These are phyloP conservation scores for Monodelphis domestica DNA, from an alignment of 2,797 vertebrate species.

Conservation along the genomic window DNA sequence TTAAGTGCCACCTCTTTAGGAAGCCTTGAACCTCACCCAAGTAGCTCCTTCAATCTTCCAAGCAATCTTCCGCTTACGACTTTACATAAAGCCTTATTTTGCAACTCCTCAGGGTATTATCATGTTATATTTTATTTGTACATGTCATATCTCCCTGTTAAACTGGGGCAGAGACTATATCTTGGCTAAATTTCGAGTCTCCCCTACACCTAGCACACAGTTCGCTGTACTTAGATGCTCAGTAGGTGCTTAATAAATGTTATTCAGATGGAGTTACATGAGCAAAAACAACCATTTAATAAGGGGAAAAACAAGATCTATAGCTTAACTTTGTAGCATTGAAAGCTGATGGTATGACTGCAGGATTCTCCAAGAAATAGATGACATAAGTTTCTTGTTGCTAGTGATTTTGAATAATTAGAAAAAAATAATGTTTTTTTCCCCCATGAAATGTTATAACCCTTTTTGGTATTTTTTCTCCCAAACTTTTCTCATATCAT, in stretches of 20 bases:
- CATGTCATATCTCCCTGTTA: neutral
- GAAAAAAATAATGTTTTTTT: conserved; percentile 11
- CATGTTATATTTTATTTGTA: neutral
- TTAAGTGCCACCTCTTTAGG: neutral
- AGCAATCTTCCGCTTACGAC: neutral
- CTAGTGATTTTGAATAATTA: conserved; percentile 35
- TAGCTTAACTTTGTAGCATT: neutral
- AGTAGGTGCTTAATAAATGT: neutral
- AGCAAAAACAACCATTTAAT: conserved; percentile 1
- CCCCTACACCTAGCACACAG: neutral
- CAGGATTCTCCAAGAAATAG: neutral
- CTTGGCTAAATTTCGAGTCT: neutral
- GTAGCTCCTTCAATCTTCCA: too few relatives aligned
- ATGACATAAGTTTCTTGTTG: conserved; percentile 1
- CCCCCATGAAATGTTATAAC: conserved; percentile 28
- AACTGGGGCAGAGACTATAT: neutral
- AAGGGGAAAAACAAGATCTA: conserved; percentile 7
- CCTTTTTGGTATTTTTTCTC: conserved; percentile 31
- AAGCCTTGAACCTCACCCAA: neutral
- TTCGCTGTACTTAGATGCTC: neutral
- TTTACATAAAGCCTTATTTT: neutral
- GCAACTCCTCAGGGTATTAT: neutral
- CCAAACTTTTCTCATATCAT: conserved; percentile 38
- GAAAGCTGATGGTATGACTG: neutral
- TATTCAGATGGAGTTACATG: neutral